Conservation (phyloP, 2,113 vertebrate genomes). For the Xerus inauris region DNA sequence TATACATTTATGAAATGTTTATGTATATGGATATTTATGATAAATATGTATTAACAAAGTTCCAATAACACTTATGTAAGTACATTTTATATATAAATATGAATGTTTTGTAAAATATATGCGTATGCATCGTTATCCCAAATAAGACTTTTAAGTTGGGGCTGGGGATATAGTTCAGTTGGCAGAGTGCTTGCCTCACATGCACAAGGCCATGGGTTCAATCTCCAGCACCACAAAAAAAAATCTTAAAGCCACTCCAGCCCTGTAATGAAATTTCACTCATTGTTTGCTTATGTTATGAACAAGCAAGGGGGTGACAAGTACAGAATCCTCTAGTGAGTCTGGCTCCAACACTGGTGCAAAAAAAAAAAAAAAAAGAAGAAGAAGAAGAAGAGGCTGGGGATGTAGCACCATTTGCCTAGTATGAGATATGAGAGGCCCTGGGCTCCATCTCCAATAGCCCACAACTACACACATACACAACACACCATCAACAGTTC, state of each 20-base stretch:
- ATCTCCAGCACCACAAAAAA: too few species aligned
- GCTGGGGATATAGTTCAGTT: too few species aligned
- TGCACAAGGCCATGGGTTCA: too few species aligned
- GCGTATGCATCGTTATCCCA: background rate
- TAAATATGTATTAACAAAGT: conserved; percentile 5
- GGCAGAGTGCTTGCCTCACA: too few species aligned
- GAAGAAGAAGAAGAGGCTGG: too few species aligned
- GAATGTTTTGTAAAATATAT: background rate
- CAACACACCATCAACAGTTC: too few species aligned
- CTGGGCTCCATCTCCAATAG: too few species aligned
- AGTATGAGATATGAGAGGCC: too few species aligned
- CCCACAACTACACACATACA: too few species aligned
- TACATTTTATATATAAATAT: background rate
- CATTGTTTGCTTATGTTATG: background rate
- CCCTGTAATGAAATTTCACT: background rate
- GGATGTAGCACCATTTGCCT: too few species aligned
- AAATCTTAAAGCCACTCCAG: too few species aligned
- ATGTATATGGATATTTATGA: background rate
- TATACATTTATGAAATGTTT: background rate
- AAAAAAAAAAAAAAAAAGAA: conserved; percentile 52
- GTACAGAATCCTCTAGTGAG: background rate
- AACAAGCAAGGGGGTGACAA: background rate
- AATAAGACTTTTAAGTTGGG: background rate
- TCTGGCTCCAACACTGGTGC: background rate
- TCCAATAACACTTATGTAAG: conserved; percentile 29